A percentile compares a stretch with the other conserved stretches of the same genome.
These are phyloP conservation scores for Stenotaenia linearis DNA, from an alignment of 2,888 invertebrate genomes.

Conservation along the genomic window DNA sequence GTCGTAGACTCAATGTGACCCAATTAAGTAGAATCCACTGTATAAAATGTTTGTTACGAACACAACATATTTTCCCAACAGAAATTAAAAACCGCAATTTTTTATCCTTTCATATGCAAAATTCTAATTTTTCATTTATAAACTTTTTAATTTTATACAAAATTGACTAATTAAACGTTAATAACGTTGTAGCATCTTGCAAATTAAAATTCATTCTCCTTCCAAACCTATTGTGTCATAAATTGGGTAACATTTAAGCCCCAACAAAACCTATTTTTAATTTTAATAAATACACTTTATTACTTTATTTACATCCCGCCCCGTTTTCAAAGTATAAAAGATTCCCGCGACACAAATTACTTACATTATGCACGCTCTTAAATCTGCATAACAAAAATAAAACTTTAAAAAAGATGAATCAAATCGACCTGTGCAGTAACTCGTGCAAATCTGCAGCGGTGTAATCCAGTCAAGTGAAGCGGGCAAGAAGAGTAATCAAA, in stretches of 20 bases:
- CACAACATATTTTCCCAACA: no score
- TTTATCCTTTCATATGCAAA: no score
- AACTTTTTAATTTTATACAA: no score
- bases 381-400: neutral
- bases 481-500: neutral
- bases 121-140: no score
- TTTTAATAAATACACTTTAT: no score
- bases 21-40: no score
- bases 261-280: neutral
- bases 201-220: neutral
- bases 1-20: no score
- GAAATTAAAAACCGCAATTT: no score
- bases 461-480: conserved; percentile 4
- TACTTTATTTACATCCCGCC: neutral
- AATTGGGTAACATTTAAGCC: neutral
- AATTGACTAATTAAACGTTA: no score
- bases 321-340: neutral
- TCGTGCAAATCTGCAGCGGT: neutral
- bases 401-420: neutral
- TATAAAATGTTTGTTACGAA: no score
- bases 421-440: conserved; percentile 4
- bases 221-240: neutral
- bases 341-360: no score
- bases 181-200: neutral
- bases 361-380: neutral